phyloP scores from a whole-genome alignment of 2,797 vertebrate species.

The Myripristis murdjan region DNA sequence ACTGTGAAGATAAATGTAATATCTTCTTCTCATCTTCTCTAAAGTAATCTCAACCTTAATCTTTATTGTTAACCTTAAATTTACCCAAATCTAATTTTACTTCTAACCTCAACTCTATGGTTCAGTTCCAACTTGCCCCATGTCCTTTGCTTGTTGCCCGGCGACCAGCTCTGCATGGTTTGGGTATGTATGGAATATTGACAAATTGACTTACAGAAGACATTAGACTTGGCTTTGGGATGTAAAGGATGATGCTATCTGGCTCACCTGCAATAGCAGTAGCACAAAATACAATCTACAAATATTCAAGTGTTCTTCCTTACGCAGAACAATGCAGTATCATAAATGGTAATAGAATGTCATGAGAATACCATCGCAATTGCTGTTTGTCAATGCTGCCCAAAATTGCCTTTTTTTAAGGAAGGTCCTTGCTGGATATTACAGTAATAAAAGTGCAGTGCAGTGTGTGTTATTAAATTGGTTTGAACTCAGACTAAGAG shows the following conservation, averaged over 20 bases:
- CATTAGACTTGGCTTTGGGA: neutral
- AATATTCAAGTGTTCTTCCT: conserved; percentile 23
- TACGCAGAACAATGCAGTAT: conserved; percentile 13
- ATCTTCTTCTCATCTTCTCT: too few relatives aligned
- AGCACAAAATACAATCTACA: conserved; percentile 6
- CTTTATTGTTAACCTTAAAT: too few relatives aligned
- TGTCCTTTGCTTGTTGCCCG: too few relatives aligned
- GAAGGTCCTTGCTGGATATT: conserved; percentile 41
- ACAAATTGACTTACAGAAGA: too few relatives aligned
- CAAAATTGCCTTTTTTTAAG: conserved; percentile 48
- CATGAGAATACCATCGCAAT: conserved; percentile 29
- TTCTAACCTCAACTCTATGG: too few relatives aligned
- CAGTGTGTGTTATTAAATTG: conserved; percentile 71
- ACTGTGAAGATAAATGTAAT: too few relatives aligned
- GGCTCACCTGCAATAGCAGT: neutral
- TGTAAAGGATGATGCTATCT: neutral
- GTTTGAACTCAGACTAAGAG: conserved; percentile 50
- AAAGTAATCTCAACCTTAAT: too few relatives aligned
- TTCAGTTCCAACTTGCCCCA: too few relatives aligned
- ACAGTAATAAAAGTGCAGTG: conserved; percentile 64
- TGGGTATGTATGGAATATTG: too few relatives aligned
- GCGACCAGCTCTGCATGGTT: too few relatives aligned
- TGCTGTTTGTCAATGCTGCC: conserved; percentile 31
- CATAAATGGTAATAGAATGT: conserved; percentile 32
- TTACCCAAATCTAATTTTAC: too few relatives aligned